Conservation (phyloP, 2,888 invertebrate genomes). For the Phyllotreta cruciferae region DNA sequence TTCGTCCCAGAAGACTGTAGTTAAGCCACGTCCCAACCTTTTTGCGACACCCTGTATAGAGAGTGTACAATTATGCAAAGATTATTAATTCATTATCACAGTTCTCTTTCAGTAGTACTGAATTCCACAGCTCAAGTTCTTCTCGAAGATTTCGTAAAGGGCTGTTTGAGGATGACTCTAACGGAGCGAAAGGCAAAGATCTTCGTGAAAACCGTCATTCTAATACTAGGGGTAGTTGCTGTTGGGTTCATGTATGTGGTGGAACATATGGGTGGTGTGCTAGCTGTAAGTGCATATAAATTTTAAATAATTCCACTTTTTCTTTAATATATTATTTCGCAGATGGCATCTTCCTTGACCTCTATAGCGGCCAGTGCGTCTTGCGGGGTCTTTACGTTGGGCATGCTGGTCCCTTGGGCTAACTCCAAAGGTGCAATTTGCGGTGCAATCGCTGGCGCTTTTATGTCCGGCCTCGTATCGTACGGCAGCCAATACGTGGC, state of each 20-base stretch:
- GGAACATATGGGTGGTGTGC: constrained; percentile 79
- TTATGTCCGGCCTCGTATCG: constrained; percentile 69
- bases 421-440: constrained; percentile 71
- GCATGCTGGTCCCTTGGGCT: constrained; percentile 83
- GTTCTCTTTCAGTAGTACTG: constrained; percentile 86
- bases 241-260: constrained; percentile 73
- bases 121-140: constrained; percentile 88
- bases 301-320: background rate
- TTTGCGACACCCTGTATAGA: no score
- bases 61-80: background rate
- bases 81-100: constrained; percentile 55
- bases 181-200: constrained; percentile 68
- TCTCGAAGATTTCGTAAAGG: constrained; percentile 81
- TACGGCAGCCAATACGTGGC: constrained; percentile 73
- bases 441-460: constrained; percentile 69
- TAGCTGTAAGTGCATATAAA: constrained; percentile 68
- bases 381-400: constrained; percentile 82
- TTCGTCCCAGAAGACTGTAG: no score
- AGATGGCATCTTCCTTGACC: constrained; percentile 77
- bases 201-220: constrained; percentile 70
- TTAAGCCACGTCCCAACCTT: no score
- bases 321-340: constrained; percentile 30
- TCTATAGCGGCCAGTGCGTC: constrained; percentile 85
- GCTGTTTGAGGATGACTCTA: constrained; percentile 69
- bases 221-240: constrained; percentile 70